Base-by-base conservation (phyloP, 2,797 vertebrate species). In the Cossypha niveicapilla region DNA sequence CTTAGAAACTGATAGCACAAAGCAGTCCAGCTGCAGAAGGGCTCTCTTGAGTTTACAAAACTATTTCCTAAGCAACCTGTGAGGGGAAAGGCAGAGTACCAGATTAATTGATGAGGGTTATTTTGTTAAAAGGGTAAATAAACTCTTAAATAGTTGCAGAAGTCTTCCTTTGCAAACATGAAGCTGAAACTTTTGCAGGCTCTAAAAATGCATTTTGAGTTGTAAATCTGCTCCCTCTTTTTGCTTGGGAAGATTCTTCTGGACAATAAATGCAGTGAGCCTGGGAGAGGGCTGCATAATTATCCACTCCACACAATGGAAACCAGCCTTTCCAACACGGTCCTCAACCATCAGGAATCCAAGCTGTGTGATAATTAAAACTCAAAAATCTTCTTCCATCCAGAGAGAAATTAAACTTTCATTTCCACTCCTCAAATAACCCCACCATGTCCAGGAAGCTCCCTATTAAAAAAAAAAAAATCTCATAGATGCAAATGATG, bases 251-350 rank as follows among this genome's bases (percentile, higher is more conserved):
- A 95, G 95, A 95, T 91, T 93, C 74, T 89, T 94, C 88, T 78
- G 81, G 92, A 97, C 94, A 97, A 96, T 92, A 93, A 93, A 88
- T 1, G 18, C 87, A 91, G 68, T 1, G 15, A 93, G 93, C 79
- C 80, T 1, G 7, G 82, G 86, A 84, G 79, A 91, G 63, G 51
- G 66, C 86, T 94, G 95, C 88, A 96, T 97, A 97, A 96, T 96
- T 94, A 96, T 79, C 86, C 58, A n/a, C 79, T 39, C 12, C 56
- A 73, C 90, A 96, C 94, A 97, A 97, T 94, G 89, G 85, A 92
- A 92, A 82, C 7, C 62, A 79, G 58, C 90, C 94, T 91, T 92
- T 93, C 86, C 92, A 91, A 62, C 9, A 58, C 11, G 2, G 61
- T 90, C 91, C 90, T 94, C 88, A 95, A 90, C 91, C 3, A 1